Evolutionary conservation across 2,113 vertebrate species (phyloP).

Genomic region (Pteruthius melanotis): DNA sequence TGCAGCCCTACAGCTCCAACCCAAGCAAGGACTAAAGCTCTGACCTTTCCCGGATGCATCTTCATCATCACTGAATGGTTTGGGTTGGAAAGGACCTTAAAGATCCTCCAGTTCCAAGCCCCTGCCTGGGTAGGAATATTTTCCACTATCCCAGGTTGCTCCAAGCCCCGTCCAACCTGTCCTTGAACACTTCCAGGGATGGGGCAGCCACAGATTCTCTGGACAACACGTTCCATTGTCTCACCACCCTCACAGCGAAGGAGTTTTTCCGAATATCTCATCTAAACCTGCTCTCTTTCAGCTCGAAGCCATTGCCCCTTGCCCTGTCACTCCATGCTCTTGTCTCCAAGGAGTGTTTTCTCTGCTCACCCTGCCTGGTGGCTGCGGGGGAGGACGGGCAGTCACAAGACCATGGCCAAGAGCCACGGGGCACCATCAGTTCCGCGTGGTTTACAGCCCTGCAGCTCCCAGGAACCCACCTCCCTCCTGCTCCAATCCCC

Average conservation of each 20-base stretch:
- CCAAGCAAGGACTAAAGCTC: background rate
- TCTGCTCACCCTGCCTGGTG: background rate
- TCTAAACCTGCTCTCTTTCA: background rate
- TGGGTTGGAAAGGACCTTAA: background rate
- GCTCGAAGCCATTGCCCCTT: background rate
- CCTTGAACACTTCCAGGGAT: background rate
- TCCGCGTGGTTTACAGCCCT: background rate
- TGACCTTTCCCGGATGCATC: background rate
- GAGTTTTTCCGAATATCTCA: background rate
- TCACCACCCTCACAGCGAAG: background rate
- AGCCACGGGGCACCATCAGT: background rate
- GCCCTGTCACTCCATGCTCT: too few species aligned
- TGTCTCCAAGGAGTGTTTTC: background rate
- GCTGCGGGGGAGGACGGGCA: background rate
- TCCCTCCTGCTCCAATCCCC: conserved; percentile 49
- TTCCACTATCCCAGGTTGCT: background rate
- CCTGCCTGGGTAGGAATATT: background rate
- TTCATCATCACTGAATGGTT: background rate
- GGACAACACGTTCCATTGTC: background rate
- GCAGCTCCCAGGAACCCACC: background rate
- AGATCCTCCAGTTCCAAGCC: background rate
- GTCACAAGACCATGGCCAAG: background rate
- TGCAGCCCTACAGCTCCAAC: background rate
- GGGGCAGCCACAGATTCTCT: background rate
- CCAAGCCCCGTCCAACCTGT: background rate